These are phyloP conservation scores for Todiramphus chloris DNA, from an alignment of 2,113 vertebrate species.

Conservation along the genomic window DNA sequence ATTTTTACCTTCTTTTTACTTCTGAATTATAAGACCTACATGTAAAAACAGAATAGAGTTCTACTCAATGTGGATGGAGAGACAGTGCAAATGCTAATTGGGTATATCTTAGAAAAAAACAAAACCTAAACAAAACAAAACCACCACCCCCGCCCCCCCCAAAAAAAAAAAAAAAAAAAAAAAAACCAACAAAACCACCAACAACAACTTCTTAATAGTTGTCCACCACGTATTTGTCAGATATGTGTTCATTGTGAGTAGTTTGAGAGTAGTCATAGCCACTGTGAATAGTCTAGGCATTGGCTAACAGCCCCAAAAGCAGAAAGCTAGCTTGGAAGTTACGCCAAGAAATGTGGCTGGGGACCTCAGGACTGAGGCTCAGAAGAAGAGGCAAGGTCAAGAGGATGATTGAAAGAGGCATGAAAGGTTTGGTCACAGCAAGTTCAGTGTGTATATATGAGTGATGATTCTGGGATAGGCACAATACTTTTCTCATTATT, in stretches of 20 bases:
- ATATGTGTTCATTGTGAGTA: background rate
- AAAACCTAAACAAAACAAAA: no score
- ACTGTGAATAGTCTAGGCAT: background rate
- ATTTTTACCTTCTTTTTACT: background rate
- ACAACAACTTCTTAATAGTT: background rate
- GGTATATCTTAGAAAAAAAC: background rate
- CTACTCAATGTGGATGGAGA: background rate
- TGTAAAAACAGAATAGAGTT: background rate
- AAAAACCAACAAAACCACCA: no score
- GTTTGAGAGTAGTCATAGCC: background rate
- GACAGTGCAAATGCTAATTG: background rate
- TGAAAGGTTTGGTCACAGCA: background rate
- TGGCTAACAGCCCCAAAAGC: background rate
- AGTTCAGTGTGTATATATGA: background rate
- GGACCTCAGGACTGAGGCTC: background rate
- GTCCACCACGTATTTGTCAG: background rate
- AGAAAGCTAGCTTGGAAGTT: background rate
- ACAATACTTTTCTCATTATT: background rate
- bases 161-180: no score
- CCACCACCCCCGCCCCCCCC: no score
- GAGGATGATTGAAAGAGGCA: background rate
- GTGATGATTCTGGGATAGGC: background rate
- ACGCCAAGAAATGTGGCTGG: background rate
- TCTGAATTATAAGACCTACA: background rate
- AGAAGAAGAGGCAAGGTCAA: background rate